Evolutionary conservation across 2,888 invertebrate genomes (phyloP).

Genomic region (Acanthosepion lycidas): DNA sequence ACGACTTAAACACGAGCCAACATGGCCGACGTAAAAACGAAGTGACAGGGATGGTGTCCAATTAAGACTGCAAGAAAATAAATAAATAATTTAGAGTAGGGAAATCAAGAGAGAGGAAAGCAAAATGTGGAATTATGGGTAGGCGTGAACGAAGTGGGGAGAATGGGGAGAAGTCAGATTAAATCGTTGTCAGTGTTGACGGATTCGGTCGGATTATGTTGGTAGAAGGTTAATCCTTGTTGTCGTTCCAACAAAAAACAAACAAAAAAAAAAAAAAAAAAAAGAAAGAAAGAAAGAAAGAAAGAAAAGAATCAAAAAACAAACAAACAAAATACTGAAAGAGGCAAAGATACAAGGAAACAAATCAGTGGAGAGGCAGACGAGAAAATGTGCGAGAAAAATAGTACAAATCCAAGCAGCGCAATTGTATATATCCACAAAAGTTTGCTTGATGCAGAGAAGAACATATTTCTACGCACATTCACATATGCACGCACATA

Average conservation of each 20-base stretch:
- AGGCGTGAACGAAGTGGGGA: neutral
- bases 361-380: neutral
- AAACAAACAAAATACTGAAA: neutral
- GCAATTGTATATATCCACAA: no score
- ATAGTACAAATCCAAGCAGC: no score
- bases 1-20: neutral
- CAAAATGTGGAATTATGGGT: neutral
- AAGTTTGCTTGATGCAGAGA: no score
- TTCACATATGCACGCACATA: no score
- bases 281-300: neutral
- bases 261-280: neutral
- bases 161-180: neutral
- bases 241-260: neutral
- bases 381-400: no score
- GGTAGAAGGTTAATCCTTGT: constrained; percentile 6
- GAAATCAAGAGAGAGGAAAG: neutral
- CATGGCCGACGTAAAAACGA: neutral
- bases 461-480: no score
- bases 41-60: neutral
- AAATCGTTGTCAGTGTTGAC: constrained; percentile 33
- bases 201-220: neutral
- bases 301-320: neutral
- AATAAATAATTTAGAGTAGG: neutral
- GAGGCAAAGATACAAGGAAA: neutral
- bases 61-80: neutral